These are phyloP conservation scores for Drosophila lacertosa DNA, from an alignment of 1,140 invertebrate species.

Conservation along the genomic window DNA sequence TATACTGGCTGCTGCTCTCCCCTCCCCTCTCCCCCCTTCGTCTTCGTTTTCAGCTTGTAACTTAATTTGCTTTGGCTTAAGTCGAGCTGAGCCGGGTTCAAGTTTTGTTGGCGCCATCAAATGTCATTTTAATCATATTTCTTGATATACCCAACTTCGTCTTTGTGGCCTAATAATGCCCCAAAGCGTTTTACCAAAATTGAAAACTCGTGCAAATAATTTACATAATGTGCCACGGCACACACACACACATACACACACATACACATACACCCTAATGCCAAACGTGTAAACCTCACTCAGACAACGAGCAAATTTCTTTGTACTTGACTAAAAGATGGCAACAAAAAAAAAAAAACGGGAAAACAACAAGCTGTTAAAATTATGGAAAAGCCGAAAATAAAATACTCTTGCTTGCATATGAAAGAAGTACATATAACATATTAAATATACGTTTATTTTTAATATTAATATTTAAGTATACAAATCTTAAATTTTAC, in stretches of 20 bases:
- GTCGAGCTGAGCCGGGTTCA: slow-evolving; percentile 29
- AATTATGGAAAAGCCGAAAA: background rate
- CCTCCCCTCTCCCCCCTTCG: background rate
- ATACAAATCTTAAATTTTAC: too few species aligned
- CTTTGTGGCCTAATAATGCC: slow-evolving; percentile 62
- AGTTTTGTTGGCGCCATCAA: slow-evolving; percentile 42
- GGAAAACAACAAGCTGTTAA: background rate
- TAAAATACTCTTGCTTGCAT: background rate
- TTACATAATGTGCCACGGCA: slow-evolving; percentile 66
- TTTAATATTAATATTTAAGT: too few species aligned
- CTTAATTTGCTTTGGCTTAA: slow-evolving; percentile 59
- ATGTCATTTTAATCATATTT: slow-evolving; percentile 76
- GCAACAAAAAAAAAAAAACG: slow-evolving; percentile 5
- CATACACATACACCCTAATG: slow-evolving; percentile 1
- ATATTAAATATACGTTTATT: too few species aligned
- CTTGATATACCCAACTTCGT: slow-evolving; percentile 33
- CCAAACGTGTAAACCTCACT: slow-evolving; percentile 32
- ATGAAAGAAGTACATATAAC: background rate
- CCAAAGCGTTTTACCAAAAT: slow-evolving; percentile 77
- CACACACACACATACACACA: slow-evolving; percentile 13
- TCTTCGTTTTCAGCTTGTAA: slow-evolving; percentile 12
- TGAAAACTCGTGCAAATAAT: slow-evolving; percentile 81
- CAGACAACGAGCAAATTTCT: slow-evolving; percentile 36
- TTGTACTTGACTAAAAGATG: slow-evolving; percentile 43
- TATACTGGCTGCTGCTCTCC: background rate